These are phyloP conservation scores for Leucosticte australis DNA, from an alignment of 2,113 vertebrate genomes.

Conservation along the genomic window DNA sequence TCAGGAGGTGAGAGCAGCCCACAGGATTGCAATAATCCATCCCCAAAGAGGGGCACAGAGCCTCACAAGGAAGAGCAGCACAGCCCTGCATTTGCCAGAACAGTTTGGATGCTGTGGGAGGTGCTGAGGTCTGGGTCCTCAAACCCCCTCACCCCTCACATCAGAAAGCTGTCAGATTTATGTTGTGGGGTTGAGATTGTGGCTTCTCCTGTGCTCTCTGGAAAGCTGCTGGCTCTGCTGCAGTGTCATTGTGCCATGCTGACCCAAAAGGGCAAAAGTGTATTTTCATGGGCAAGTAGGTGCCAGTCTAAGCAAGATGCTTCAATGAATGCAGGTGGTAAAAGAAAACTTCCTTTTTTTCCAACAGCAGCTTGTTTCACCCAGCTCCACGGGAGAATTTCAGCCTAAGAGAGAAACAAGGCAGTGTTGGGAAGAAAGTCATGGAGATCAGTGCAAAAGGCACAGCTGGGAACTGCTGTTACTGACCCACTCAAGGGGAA, in stretches of 20 bases:
- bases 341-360: background rate
- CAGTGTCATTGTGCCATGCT: background rate
- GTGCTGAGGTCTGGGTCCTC: background rate
- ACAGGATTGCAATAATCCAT: background rate
- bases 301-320: background rate
- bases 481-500: background rate
- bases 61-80: accelerated
- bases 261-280: background rate
- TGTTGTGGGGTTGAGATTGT: background rate
- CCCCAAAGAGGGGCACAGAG: accelerated
- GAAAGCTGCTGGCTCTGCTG: background rate
- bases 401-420: background rate
- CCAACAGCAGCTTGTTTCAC: background rate
- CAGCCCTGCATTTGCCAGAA: background rate
- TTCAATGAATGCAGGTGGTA: background rate
- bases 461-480: background rate
- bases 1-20: background rate
- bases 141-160: background rate
- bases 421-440: background rate
- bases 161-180: background rate
- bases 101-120: background rate
- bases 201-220: background rate
- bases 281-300: background rate
- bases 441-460: background rate
- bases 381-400: background rate